These are phyloP conservation scores for Cantharis lateralis DNA, from an alignment of 2,888 invertebrate genomes.

Conservation along the genomic window DNA sequence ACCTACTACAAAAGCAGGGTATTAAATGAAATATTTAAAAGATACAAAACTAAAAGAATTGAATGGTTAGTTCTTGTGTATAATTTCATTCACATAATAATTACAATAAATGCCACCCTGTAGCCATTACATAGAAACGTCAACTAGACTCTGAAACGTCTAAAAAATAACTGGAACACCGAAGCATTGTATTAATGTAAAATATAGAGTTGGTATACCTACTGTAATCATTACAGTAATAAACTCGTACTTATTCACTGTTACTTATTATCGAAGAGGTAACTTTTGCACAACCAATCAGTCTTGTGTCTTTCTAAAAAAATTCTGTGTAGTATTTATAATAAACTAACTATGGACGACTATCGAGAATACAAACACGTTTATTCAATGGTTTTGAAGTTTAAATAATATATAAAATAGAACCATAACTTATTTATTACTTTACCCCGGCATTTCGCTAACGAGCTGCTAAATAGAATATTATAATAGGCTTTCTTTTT, in stretches of 20 bases:
- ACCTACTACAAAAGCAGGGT: not conserved
- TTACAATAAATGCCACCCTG: conserved; percentile 26
- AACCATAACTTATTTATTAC: not conserved
- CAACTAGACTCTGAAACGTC: conserved; percentile 12
- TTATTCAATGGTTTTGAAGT: not conserved
- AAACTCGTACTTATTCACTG: conserved; percentile 9
- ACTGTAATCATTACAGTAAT: conserved; percentile 25
- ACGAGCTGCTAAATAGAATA: not conserved
- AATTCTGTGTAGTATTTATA: not conserved
- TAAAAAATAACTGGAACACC: conserved; percentile 26
- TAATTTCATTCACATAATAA: conserved; percentile 21
- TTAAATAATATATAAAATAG: not conserved
- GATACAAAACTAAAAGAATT: not conserved
- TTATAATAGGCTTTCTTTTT: not conserved
- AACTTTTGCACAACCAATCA: not conserved
- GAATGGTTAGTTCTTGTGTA: conserved; percentile 2
- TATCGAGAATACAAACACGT: not conserved
- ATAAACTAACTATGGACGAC: not conserved
- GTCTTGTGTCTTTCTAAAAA: not conserved
- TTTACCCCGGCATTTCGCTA: not conserved
- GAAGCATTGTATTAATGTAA: conserved; percentile 27
- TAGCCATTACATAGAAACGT: conserved; percentile 23
- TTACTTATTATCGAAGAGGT: conserved; percentile 19
- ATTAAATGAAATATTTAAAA: not conserved
- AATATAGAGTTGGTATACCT: conserved; percentile 20